Percentiles rank a stretch among this genome's conserved stretches.
Conservation (phyloP, 2,113 vertebrate genomes). For the Trematomus loennbergii region DNA sequence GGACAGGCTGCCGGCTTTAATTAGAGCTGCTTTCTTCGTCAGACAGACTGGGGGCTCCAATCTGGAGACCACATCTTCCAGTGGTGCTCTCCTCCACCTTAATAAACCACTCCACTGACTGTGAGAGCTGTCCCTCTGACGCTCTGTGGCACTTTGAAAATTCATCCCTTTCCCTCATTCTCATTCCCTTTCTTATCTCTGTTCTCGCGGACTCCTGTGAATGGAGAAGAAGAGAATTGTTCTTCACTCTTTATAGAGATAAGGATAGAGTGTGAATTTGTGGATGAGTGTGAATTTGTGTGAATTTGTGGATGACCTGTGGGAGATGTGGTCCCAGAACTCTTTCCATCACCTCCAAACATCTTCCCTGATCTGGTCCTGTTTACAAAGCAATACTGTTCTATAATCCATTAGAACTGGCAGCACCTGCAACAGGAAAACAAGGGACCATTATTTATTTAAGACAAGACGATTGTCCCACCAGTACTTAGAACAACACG, state of each 20-base stretch:
- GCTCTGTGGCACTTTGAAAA: background rate
- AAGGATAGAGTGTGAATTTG: background rate
- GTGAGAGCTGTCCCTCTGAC: slow-evolving; percentile 9
- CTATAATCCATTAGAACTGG: too few species aligned
- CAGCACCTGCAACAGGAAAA: too few species aligned
- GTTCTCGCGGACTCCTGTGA: background rate
- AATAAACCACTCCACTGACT: slow-evolving; percentile 32
- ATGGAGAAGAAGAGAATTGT: background rate
- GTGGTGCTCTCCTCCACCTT: slow-evolving; percentile 15
- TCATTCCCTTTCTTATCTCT: background rate
- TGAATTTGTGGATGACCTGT: slow-evolving; percentile 1
- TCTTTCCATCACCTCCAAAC: background rate
- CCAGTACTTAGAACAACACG: background rate
- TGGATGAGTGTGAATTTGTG: background rate
- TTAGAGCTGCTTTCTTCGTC: slow-evolving; percentile 61
- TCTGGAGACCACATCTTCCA: slow-evolving; percentile 17
- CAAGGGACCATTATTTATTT: too few species aligned
- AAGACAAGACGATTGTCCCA: background rate
- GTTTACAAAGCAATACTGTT: too few species aligned
- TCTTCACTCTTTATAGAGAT: background rate
- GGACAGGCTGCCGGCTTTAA: slow-evolving; percentile 57
- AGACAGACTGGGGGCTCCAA: slow-evolving; percentile 27
- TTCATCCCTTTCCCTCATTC: background rate
- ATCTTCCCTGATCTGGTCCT: background rate
- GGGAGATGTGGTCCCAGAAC: slow-evolving; percentile 4